Conservation (phyloP, 2,888 invertebrate genomes). For the Lasioglossum figueresi region DNA sequence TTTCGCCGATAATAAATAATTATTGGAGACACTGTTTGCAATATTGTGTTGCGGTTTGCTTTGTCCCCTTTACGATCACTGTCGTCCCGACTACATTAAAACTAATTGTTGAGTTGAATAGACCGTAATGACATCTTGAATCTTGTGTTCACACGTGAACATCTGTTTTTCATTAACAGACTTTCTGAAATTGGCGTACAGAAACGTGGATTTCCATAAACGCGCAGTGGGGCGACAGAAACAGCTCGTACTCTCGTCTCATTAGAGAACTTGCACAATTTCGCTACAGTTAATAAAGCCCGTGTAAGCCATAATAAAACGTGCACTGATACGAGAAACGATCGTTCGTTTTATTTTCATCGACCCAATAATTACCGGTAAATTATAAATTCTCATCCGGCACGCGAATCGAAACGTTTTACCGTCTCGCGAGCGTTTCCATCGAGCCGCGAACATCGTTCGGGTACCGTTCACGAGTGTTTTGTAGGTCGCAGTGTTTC, state of each 20-base stretch:
- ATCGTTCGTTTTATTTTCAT: neutral
- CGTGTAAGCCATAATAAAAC: neutral
- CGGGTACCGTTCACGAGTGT: constrained; percentile 2
- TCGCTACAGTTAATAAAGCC: neutral
- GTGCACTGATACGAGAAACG: neutral
- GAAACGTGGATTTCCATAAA: neutral
- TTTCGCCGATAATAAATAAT: neutral
- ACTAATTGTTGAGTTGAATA: neutral
- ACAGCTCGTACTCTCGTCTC: neutral
- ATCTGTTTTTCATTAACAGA: neutral
- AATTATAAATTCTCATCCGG: neutral
- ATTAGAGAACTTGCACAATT: neutral
- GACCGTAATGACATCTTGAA: neutral
- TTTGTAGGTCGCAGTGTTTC: neutral
- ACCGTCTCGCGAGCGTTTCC: constrained; percentile 4
- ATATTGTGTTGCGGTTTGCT: neutral
- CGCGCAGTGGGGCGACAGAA: neutral
- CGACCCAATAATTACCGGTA: neutral
- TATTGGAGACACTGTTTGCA: neutral
- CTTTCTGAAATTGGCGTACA: no score
- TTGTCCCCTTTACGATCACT: neutral
- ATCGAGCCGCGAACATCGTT: neutral
- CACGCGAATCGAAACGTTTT: neutral
- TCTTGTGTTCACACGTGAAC: neutral
- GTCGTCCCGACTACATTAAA: neutral